A percentile compares a stretch with the other conserved stretches of the same genome.
phyloP scores from a whole-genome alignment of 1,140 invertebrate species.

The Mylabris phalerata region DNA sequence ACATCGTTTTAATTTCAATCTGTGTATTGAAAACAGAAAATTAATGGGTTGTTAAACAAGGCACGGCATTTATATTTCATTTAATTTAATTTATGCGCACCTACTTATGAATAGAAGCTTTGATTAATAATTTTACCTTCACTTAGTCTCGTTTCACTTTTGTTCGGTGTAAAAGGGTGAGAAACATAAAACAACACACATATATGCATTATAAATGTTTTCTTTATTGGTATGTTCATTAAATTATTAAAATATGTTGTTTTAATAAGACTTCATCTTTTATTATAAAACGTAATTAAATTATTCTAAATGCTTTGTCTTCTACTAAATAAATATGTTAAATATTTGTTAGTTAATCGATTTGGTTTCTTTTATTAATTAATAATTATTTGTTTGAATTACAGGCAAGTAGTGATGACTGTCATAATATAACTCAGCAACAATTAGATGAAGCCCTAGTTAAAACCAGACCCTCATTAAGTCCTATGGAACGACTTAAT shows the following conservation, averaged over 20 bases:
- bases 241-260: no score
- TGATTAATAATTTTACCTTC: constrained; percentile 16
- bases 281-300: neutral
- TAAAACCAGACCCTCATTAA: constrained; percentile 61
- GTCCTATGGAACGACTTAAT: constrained; percentile 50
- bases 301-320: neutral
- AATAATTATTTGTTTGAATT: constrained; percentile 27
- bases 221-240: no score
- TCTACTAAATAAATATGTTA: neutral
- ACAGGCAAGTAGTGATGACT: no score
- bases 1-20: constrained; percentile 22
- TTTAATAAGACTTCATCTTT: neutral
- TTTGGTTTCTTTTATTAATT: constrained; percentile 19
- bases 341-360: constrained; percentile 9
- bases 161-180: neutral
- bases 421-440: constrained; percentile 39
- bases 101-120: constrained; percentile 11
- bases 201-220: no score
- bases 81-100: constrained; percentile 25
- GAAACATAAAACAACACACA: no score
- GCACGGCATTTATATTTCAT: constrained; percentile 17
- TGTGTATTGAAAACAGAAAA: neutral
- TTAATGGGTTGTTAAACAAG: constrained; percentile 6
- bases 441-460: constrained; percentile 51
- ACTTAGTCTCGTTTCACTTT: constrained; percentile 12